A percentile compares a stretch with the other conserved stretches of the same genome.
Evolutionary conservation across 2,113 vertebrate species (phyloP).

Genomic region (Calyptommatus sinebrachiatus): DNA sequence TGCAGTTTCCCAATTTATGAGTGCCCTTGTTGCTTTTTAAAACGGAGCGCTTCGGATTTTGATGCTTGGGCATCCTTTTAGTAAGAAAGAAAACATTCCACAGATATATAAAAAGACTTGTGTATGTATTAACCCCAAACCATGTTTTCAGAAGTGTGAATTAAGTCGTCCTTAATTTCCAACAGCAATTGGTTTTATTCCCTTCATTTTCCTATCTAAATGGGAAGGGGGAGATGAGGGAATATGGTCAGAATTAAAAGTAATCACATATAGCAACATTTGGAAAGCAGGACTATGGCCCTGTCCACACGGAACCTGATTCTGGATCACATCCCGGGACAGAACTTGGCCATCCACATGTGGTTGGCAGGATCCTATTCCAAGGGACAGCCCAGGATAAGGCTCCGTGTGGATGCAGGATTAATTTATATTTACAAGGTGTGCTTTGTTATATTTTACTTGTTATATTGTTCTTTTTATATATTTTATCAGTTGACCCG

Average conservation of each 20-base stretch:
- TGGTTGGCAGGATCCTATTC: too few relatives aligned
- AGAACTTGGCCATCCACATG: too few relatives aligned
- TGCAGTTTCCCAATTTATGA: background rate
- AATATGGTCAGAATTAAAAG: background rate
- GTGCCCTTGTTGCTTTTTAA: background rate
- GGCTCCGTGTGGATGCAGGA: fast-evolving
- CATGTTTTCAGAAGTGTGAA: constrained; percentile 26
- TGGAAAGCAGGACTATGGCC: background rate
- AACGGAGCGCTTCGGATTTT: background rate
- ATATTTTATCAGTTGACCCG: background rate
- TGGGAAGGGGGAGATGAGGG: background rate
- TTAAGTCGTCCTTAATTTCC: background rate
- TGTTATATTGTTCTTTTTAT: background rate
- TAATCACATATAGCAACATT: background rate
- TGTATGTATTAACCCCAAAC: constrained; percentile 15
- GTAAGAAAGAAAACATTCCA: background rate
- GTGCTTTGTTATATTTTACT: background rate
- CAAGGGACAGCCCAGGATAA: too few relatives aligned
- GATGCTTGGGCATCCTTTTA: background rate
- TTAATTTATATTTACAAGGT: background rate
- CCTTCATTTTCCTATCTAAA: background rate
- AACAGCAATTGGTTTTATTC: background rate
- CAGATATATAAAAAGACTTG: constrained; percentile 16
- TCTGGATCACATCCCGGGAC: too few relatives aligned
- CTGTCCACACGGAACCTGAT: too few relatives aligned